phyloP scores from a whole-genome alignment of 2,113 vertebrate species.

The Thalassarche chlororhynchos region DNA sequence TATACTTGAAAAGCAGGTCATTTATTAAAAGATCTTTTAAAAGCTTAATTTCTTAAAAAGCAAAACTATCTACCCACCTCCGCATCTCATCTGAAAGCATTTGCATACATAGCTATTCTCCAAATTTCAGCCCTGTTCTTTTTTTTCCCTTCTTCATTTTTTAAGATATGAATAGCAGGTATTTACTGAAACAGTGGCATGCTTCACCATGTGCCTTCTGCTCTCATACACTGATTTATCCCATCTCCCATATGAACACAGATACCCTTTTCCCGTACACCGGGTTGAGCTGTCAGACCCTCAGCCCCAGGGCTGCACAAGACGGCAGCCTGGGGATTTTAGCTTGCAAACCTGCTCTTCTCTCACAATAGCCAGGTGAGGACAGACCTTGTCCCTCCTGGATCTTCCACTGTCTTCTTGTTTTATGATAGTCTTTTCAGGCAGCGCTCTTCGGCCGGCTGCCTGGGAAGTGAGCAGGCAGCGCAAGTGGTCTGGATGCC shows the following conservation, averaged over 20 bases:
- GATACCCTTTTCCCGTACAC: background rate
- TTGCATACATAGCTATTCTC: background rate
- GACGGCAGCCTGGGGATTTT: background rate
- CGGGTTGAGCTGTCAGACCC: background rate
- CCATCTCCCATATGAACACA: background rate
- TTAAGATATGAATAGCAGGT: background rate
- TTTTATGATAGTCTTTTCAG: background rate
- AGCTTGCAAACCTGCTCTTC: background rate
- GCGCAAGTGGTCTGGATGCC: background rate
- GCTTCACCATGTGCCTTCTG: background rate
- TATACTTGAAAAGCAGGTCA: background rate
- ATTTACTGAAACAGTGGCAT: background rate
- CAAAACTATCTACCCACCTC: background rate
- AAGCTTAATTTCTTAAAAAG: slow-evolving; percentile 35
- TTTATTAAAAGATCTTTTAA: slow-evolving; percentile 11
- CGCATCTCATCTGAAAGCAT: background rate
- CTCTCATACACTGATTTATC: background rate
- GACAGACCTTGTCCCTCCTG: background rate
- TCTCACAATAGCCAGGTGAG: background rate
- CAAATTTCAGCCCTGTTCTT: background rate
- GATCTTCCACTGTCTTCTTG: background rate
- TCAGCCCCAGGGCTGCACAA: no score
- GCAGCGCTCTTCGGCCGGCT: fast-evolving
- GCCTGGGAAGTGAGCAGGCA: background rate
- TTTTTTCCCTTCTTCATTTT: background rate